Percentiles rank a stretch among this genome's conserved stretches.
phyloP scores from a whole-genome alignment of 2,888 invertebrate genomes.

The Ceramica pisi region DNA sequence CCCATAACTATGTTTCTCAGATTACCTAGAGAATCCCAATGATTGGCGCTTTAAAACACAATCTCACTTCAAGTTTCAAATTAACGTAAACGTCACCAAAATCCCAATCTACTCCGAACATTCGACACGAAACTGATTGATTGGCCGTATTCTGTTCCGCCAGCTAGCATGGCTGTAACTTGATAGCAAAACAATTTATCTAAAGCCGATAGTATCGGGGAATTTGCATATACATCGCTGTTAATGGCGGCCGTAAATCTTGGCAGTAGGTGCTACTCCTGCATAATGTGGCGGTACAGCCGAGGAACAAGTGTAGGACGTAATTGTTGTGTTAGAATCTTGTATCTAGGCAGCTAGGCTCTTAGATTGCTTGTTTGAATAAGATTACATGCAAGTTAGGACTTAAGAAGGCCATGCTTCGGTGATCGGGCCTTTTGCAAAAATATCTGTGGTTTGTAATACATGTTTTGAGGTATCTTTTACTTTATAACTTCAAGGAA shows the following conservation, averaged over 20 bases:
- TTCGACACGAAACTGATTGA: slow-evolving; percentile 46
- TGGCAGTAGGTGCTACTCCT: slow-evolving; percentile 40
- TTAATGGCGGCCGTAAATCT: slow-evolving; percentile 45
- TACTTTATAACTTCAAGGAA: not conserved
- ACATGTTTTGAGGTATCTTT: not conserved
- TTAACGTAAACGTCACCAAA: slow-evolving; percentile 1
- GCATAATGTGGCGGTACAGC: slow-evolving; percentile 38
- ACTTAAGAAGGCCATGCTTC: not conserved
- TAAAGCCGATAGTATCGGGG: slow-evolving; percentile 42
- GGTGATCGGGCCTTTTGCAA: not conserved
- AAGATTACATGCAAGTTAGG: not conserved
- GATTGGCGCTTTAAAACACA: not conserved
- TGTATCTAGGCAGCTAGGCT: slow-evolving; percentile 22
- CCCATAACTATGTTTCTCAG: too few relatives aligned
- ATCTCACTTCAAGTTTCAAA: not conserved
- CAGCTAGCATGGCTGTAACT: slow-evolving; percentile 48
- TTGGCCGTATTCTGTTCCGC: slow-evolving; percentile 49
- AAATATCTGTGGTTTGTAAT: not conserved
- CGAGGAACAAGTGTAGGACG: slow-evolving; percentile 43
- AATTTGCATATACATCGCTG: slow-evolving; percentile 48
- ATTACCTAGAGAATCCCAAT: not conserved
- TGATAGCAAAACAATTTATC: slow-evolving; percentile 55
- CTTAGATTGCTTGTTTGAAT: not conserved
- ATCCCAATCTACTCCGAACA: slow-evolving; percentile 13
- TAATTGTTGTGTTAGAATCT: slow-evolving; percentile 45